Percentiles rank a stretch among this genome's conserved stretches.
These are phyloP conservation scores for Phylloscopus whistleri DNA, from an alignment of 2,113 vertebrate species.

Conservation along the genomic window DNA sequence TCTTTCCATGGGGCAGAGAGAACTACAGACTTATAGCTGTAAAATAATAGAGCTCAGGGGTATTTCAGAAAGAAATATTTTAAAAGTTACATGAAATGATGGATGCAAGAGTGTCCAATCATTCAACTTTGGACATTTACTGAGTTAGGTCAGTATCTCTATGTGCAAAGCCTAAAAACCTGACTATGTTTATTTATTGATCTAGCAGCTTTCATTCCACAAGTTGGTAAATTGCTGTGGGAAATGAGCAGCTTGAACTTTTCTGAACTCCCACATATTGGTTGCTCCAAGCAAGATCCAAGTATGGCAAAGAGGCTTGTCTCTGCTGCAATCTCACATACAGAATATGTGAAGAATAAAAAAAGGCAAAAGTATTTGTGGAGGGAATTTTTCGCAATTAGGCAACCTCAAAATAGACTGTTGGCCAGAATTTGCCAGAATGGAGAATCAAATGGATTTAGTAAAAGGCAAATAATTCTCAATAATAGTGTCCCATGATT, in stretches of 20 bases:
- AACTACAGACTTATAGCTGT: background rate
- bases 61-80: background rate
- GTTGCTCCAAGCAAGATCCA: background rate
- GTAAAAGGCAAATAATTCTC: background rate
- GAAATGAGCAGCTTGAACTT: background rate
- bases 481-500: background rate
- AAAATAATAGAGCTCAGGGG: background rate
- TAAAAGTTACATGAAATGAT: background rate
- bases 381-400: background rate
- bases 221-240: background rate
- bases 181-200: background rate
- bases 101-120: background rate
- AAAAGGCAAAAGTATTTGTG: background rate
- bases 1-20: background rate
- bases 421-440: background rate
- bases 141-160: background rate
- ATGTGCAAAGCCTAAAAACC: background rate
- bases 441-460: background rate
- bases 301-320: background rate
- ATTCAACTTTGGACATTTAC: background rate
- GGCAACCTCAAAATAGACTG: background rate
- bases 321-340: background rate
- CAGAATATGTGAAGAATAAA: background rate
- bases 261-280: background rate
- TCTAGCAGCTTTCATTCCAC: background rate